A percentile compares a stretch with the other conserved stretches of the same genome.
Evolutionary conservation across 2,888 invertebrate genomes (phyloP).

Genomic region (Agriopis aurantiaria): DNA sequence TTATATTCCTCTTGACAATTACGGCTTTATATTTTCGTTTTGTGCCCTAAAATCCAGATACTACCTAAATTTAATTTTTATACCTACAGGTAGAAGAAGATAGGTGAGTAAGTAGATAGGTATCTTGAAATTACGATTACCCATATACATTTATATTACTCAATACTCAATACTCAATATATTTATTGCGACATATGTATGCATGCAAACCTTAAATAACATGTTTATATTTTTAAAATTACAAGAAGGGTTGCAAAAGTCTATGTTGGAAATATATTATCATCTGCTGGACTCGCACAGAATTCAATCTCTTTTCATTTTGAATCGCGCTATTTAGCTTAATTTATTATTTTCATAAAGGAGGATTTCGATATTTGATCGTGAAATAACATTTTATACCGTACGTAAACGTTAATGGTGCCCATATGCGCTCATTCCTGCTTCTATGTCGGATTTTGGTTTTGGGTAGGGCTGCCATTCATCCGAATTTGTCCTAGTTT

Average conservation of each 20-base stretch:
- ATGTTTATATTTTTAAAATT: not conserved
- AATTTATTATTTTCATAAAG: conserved; percentile 34
- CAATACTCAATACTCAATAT: too few relatives aligned
- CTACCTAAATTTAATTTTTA: too few relatives aligned
- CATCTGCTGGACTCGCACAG: conserved; percentile 9
- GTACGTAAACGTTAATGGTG: conserved; percentile 23
- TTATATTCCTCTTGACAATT: too few relatives aligned
- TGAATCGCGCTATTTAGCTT: conserved; percentile 16
- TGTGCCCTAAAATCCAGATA: too few relatives aligned
- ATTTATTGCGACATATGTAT: too few relatives aligned
- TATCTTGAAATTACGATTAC: not conserved
- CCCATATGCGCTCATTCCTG: conserved; percentile 2
- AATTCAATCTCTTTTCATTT: conserved; percentile 27
- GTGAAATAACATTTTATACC: conserved; percentile 32
- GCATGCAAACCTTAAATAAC: too few relatives aligned
- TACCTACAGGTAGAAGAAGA: too few relatives aligned
- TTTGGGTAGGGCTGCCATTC: not conserved
- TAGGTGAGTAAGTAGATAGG: not conserved
- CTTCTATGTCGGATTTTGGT: not conserved
- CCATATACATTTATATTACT: too few relatives aligned
- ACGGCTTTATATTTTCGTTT: too few relatives aligned
- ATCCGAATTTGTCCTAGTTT: too few relatives aligned
- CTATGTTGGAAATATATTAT: conserved; percentile 5
- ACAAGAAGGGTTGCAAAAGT: not conserved
- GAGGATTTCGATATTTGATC: conserved; percentile 31